A percentile compares a stretch with the other conserved stretches of the same genome.
phyloP scores from a whole-genome alignment of 2,113 vertebrate species.

The Australoheros scitulus region DNA sequence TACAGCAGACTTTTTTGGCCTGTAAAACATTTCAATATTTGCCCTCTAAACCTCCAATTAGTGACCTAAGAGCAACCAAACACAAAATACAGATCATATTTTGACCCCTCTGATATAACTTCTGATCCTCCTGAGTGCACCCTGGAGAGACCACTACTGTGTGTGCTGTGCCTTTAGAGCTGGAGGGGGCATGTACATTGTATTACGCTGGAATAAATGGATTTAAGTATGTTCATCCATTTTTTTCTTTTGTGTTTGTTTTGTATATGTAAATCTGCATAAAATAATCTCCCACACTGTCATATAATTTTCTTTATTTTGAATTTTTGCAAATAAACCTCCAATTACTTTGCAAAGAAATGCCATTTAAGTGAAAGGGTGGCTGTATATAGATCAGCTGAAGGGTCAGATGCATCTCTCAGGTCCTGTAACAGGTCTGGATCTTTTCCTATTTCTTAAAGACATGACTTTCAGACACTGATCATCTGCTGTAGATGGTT shows the following conservation, averaged over 20 bases:
- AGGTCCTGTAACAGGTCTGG: neutral
- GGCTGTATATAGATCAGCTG: neutral
- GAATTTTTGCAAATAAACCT: no score
- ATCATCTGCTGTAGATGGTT: neutral
- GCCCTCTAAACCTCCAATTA: neutral
- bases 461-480: neutral
- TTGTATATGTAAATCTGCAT: no score
- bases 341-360: no score
- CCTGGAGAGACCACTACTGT: no score
- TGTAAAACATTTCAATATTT: accelerated
- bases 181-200: neutral
- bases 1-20: neutral
- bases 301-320: no score
- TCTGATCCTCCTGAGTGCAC: neutral
- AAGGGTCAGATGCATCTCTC: neutral
- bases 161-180: accelerated
- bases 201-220: neutral
- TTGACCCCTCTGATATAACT: neutral
- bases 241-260: neutral
- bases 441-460: neutral
- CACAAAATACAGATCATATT: neutral
- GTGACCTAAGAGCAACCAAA: neutral
- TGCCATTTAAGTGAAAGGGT: no score
- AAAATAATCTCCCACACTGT: no score
- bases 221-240: neutral